Base-by-base conservation (phyloP, 2,888 invertebrate species). In the Ornithoptera alexandrae region DNA sequence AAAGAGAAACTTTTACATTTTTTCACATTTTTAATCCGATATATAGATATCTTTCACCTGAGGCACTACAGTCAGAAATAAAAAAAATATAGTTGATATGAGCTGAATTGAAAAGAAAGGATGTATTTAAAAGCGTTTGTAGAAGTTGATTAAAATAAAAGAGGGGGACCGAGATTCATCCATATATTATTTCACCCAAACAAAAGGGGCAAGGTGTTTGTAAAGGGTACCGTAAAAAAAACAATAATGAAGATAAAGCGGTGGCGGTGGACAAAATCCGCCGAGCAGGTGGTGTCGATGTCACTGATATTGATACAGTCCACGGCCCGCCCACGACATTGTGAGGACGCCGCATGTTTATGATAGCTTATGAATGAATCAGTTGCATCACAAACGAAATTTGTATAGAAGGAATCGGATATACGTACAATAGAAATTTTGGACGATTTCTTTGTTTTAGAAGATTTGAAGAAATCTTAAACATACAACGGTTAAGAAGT, bases 161-260 rank as follows among this genome's bases (percentile, higher is more conserved):
- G 81, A 78, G 75, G 7, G 39, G 36, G 63, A 70, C 65, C 73
- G 73, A 76, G 74, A 73, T 72, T 71, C 71, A 75, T 67, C 70
- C 67, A 70, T 70, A 70, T 70, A 60, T 70, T 63, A 63, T 70
- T 70, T 67, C 70, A 70, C 46, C 60, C 17, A 70, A 72, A 73
- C 69, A 69, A 68, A 72, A 67, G 69, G 53, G 76, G 79, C 81
- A 86, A 87, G 86, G 86, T 88, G 86, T 78, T 75, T 76, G 75
- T 69, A 63, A 42, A 59, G 75, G 69, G 74, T 53, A 71, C 58
- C 50, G 15, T 71, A 78, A 79, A 83, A 83, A 82, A 83, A 81
- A 73, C 76, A 72, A 76, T 84, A 85, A 86, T 84, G 84, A 84
- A 85, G 86, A 88, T 86, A 85, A 86, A 88, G 83, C 77, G 80